Conservation (phyloP, 2,888 invertebrate genomes). For the Ditylenchus weischeri region DNA sequence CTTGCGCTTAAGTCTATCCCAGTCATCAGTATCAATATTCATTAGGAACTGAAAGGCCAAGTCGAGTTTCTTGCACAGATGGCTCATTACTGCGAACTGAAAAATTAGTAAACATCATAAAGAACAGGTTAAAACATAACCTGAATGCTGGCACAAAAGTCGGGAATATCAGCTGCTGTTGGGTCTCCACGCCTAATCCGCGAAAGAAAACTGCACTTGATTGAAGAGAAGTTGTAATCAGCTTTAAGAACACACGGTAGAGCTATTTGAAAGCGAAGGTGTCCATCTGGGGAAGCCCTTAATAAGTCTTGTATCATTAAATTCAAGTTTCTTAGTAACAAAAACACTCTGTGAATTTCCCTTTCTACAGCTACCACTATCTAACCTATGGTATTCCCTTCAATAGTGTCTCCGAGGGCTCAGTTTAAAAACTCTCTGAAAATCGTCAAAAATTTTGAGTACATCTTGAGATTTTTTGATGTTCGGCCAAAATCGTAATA, state of each 20-base stretch:
- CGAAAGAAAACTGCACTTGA: conserved; percentile 17
- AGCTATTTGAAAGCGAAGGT: conserved; percentile 11
- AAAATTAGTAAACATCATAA: conserved; percentile 5
- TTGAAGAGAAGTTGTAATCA: conserved; percentile 33
- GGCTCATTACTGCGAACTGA: conserved; percentile 30
- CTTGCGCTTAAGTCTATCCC: not conserved
- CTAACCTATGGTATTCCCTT: too few relatives aligned
- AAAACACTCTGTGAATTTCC: too few relatives aligned
- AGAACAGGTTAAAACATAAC: conserved; percentile 13
- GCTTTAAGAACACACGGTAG: conserved; percentile 19
- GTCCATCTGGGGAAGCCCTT: conserved; percentile 19
- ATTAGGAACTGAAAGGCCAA: conserved; percentile 28
- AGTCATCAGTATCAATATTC: not conserved
- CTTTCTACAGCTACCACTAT: too few relatives aligned
- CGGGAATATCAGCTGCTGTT: conserved; percentile 17
- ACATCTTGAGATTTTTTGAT: not conserved
- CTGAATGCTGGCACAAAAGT: conserved; percentile 65
- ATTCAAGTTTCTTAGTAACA: too few relatives aligned
- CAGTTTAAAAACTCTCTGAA: not conserved
- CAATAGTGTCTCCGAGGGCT: not conserved
- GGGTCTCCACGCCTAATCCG: too few relatives aligned
- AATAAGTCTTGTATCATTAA: not conserved
- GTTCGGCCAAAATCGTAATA: not conserved
- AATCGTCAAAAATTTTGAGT: not conserved
- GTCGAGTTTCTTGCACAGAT: conserved; percentile 35